Conservation (phyloP, 1,140 invertebrate species). For the Drosophila yakuba region DNA sequence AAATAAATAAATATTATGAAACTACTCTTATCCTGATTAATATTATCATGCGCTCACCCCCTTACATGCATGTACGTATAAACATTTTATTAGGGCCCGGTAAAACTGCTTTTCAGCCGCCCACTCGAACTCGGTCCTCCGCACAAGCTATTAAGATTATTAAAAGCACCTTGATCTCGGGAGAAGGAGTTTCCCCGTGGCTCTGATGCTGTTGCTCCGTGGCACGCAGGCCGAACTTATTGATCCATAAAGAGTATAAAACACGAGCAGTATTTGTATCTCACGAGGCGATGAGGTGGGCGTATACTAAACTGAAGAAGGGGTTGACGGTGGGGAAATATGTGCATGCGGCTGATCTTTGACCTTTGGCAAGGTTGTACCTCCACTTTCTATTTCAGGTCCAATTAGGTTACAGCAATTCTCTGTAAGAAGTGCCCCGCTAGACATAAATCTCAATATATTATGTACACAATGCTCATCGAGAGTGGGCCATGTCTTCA, state of each 20-base stretch:
- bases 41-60: slow-evolving; percentile 29
- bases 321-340: background rate
- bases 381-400: background rate
- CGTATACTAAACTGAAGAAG: slow-evolving; percentile 1
- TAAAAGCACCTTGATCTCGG: slow-evolving; percentile 74
- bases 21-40: slow-evolving; percentile 59
- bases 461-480: slow-evolving; percentile 8
- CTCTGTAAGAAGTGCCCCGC: background rate
- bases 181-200: slow-evolving; percentile 17
- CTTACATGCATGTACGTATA: slow-evolving; percentile 3
- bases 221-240: slow-evolving; percentile 72
- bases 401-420: slow-evolving; percentile 17
- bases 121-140: slow-evolving; percentile 24
- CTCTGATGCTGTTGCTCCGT: slow-evolving; percentile 6
- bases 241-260: slow-evolving; percentile 79
- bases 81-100: slow-evolving; percentile 10
- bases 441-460: slow-evolving; percentile 20
- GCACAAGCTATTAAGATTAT: slow-evolving; percentile 73
- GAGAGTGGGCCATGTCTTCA: slow-evolving; percentile 16
- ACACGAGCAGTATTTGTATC: slow-evolving; percentile 73
- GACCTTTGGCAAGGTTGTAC: slow-evolving; percentile 52
- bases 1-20: slow-evolving; percentile 31
- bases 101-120: slow-evolving; percentile 27
- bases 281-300: slow-evolving; percentile 29
- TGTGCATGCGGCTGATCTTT: slow-evolving; percentile 48